Conservation (phyloP, 2,797 vertebrate genomes). For the Rhynchotus rufescens region DNA sequence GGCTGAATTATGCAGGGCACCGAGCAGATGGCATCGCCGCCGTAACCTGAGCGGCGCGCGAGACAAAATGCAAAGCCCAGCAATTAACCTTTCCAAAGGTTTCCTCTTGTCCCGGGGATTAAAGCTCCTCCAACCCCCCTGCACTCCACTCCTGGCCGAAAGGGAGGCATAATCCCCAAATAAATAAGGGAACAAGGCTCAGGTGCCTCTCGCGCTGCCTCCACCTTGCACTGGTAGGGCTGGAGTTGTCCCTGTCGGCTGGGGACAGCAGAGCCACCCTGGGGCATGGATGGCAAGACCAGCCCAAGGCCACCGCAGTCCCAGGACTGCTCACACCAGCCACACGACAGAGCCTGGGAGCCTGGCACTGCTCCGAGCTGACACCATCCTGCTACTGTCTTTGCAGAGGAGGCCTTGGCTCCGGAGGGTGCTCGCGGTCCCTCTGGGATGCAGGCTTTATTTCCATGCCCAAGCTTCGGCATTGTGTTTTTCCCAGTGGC, state of each 20-base stretch:
- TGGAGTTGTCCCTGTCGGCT: neutral
- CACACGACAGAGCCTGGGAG: rapidly evolving
- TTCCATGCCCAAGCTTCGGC: neutral
- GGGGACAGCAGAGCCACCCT: neutral
- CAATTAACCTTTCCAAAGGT: slow-evolving; percentile 72
- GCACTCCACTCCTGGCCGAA: neutral
- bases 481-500: neutral
- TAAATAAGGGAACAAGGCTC: slow-evolving; percentile 47
- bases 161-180: slow-evolving; percentile 47
- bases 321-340: neutral
- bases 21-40: slow-evolving; percentile 73
- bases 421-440: neutral
- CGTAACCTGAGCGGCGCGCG: slow-evolving; percentile 57
- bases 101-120: slow-evolving; percentile 64
- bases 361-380: neutral
- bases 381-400: neutral
- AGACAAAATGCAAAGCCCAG: slow-evolving; percentile 56
- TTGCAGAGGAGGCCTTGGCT: neutral
- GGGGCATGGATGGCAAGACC: neutral
- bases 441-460: neutral
- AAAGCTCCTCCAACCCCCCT: slow-evolving; percentile 34
- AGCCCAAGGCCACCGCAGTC: neutral
- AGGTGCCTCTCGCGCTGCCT: neutral
- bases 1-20: slow-evolving; percentile 77
- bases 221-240: rapidly evolving